A percentile compares a stretch with the other conserved stretches of the same genome.
Evolutionary conservation across 2,888 invertebrate genomes (phyloP).

Genomic region (Tineola bisselliella): DNA sequence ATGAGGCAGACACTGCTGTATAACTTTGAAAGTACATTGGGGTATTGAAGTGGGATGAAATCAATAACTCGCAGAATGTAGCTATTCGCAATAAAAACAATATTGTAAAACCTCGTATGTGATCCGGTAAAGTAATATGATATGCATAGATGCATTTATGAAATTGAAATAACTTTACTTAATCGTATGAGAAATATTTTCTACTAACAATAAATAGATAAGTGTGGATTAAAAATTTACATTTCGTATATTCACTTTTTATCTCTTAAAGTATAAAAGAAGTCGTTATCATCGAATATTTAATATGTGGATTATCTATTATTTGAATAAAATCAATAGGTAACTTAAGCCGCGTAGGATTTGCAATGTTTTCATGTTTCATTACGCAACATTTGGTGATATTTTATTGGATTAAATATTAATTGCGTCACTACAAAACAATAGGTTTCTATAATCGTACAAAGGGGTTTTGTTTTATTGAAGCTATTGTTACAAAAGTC

Average conservation of each 20-base stretch:
- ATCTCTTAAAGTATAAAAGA: background rate
- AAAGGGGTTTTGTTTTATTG: background rate
- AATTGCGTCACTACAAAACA: background rate
- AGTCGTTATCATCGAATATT: background rate
- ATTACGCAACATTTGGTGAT: background rate
- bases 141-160: too few species aligned
- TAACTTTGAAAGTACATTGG: background rate
- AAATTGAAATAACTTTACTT: too few species aligned
- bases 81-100: background rate
- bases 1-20: background rate
- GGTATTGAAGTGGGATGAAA: background rate
- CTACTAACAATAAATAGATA: background rate
- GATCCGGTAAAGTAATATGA: too few species aligned
- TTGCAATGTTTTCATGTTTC: background rate
- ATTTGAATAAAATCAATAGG: slow-evolving; percentile 3
- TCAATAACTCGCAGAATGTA: background rate
- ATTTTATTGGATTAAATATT: background rate
- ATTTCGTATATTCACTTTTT: background rate
- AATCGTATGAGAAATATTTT: background rate
- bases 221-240: background rate
- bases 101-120: background rate
- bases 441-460: background rate
- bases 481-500: background rate
- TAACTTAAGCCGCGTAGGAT: background rate
- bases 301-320: slow-evolving; percentile 6